Evolutionary conservation across 1,140 invertebrate species (phyloP), one percentile per base, ranked within the genome.

Genomic region (Cardiocondyla obscurior): DNA sequence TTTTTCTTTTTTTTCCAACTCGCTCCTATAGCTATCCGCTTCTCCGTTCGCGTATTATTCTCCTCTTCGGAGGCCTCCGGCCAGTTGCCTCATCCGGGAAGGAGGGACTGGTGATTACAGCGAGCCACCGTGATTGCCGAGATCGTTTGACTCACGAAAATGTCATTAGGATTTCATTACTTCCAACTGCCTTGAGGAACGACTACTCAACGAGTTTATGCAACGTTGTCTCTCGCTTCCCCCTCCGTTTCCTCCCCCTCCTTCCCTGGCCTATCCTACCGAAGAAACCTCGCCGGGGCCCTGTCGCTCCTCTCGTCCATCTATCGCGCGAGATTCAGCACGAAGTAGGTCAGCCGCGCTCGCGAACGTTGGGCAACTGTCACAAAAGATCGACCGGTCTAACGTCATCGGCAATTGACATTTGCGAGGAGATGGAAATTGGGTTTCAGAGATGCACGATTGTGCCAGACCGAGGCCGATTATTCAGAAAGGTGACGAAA

Each of bases 121-220:
- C 84, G 76, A 67, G 76, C 67, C 84, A 89, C 86, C 81, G 72
- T 88, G 85, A 91, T 91, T 91, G 91, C 88, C 85, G 85, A 86
- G 87, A 89, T 88, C 86, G 87, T 89, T 90, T 89, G 85, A 81
- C 89, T 91, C 90, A 90, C 91, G 90, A 93, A 92, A 93, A 92
- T 92, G 91, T 92, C 91, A 92, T 93, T 92, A 93, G 89, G 85
- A 89, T 92, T 92, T 92, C 91, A 90, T 91, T 90, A 90, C 87
- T 85, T 88, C 81, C 82, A 86, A 90, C 83, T 84, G 85, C 83
- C 89, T 83, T 70, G 85, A 88, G 77, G 83, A 82, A 86, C 74
- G 79, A 90, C 84, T 49, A 72, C 55, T 82, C 77, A 76, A 83
- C 85, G 79, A 83, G 82, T 90, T 90, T 90, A 74, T 86, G 89